These are phyloP conservation scores for Smithornis capensis DNA, from an alignment of 2,113 vertebrate genomes.

Conservation along the genomic window DNA sequence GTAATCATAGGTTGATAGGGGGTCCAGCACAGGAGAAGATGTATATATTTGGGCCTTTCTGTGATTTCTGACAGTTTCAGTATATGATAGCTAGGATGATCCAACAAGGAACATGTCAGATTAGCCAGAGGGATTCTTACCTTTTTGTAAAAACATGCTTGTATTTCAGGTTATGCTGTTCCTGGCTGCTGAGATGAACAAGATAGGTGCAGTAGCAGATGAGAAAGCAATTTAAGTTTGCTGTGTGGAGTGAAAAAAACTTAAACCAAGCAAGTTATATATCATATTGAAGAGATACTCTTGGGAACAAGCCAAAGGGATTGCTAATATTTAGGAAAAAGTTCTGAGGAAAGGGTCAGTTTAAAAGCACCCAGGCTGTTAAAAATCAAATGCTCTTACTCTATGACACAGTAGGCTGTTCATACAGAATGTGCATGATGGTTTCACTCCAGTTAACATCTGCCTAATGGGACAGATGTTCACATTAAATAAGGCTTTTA, in stretches of 20 bases:
- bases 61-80: conserved; percentile 27
- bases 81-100: neutral
- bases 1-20: conserved; percentile 24
- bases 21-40: neutral
- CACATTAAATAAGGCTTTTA: neutral
- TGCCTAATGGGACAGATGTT: neutral
- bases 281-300: neutral
- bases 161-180: conserved; percentile 6
- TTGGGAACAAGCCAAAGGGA: neutral
- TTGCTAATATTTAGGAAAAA: neutral
- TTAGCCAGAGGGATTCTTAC: conserved; percentile 12
- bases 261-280: neutral
- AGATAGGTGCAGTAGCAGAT: neutral
- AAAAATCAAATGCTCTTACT: neutral
- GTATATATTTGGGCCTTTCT: neutral
- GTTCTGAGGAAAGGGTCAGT: neutral
- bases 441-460: conserved; percentile 21
- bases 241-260: neutral
- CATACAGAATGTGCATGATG: neutral
- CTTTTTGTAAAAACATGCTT: neutral
- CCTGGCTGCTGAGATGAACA: neutral
- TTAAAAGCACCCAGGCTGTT: neutral
- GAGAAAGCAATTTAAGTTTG: conserved; percentile 1
- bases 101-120: conserved; percentile 36
- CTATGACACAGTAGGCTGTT: neutral